Evolutionary conservation across 2,888 invertebrate species (phyloP), one percentile per base, ranked within the genome.

Genomic region (Matsumyia berberina): DNA sequence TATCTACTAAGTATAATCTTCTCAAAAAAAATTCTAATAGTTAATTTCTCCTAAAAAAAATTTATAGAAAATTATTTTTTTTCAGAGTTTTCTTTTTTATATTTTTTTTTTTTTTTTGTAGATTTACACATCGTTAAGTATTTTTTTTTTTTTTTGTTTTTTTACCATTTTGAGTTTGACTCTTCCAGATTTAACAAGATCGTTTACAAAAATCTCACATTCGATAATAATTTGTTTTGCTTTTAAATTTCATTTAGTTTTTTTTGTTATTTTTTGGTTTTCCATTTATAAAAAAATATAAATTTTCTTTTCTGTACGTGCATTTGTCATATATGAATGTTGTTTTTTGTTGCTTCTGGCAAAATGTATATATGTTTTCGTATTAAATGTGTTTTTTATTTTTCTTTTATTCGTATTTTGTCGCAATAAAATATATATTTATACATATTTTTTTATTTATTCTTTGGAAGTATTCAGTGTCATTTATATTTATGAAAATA

Each of bases 11-110:
- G 83, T 83, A 86, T 66, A 82, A 77, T 86, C 39, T 77, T 83
- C 73, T 78, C 69, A 78, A 81, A 80, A 80, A 82, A 82, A 78
- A 73, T 86, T 78, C 79, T 77, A 86, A 83, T 86, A 76, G 78
- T 86, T 82, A 89, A 88, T 87, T 88, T 88, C 87, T 89, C 89
- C 89, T 89, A 89, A 89, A 88, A 88, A 87, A 88, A 87, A 86
- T 87, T 80, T 87, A 87, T 86, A 87, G 87, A 87, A 87, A 77
- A 86, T 86, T 83, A 74, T 72, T 77, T 87, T 58, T 67, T 86
- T 80, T 86, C 77, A 53, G 76, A 29, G 55, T 70, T 78, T 74
- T 70, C 76, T 80, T 76, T 79, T 55, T 79, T 60, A 37, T 62
- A 53, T 69, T 55, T 67, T 60, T 79, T 69, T 82, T n/a, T n/a